Evolutionary conservation across 2,888 invertebrate species (phyloP).

Genomic region (Anagyrus pseudococci): DNA sequence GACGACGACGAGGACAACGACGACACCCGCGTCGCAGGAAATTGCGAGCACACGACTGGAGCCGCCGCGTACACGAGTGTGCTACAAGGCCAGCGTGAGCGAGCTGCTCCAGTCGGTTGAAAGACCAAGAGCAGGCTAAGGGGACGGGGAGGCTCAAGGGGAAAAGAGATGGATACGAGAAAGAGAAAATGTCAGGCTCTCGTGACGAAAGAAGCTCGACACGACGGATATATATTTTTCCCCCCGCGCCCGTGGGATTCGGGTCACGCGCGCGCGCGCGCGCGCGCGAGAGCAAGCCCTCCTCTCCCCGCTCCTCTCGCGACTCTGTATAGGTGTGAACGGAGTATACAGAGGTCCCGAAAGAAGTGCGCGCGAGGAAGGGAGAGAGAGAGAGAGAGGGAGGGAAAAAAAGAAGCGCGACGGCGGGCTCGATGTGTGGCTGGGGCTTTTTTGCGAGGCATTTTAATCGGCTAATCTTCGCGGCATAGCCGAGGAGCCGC

Average conservation of each 20-base stretch:
- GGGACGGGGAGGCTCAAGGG: background rate
- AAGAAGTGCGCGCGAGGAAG: too few relatives aligned
- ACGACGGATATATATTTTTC: constrained; percentile 9
- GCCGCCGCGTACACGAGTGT: background rate
- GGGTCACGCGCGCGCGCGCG: constrained; percentile 47
- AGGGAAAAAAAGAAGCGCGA: background rate
- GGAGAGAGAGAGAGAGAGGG: too few relatives aligned
- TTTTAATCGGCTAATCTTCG: too few relatives aligned
- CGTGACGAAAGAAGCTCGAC: constrained; percentile 27
- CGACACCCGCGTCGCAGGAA: constrained; percentile 1
- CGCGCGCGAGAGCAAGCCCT: too few relatives aligned
- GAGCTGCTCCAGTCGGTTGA: background rate
- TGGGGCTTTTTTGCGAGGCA: too few relatives aligned
- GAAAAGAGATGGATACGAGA: background rate
- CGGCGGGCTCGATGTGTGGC: too few relatives aligned
- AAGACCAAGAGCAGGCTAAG: too few relatives aligned
- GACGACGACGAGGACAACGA: background rate
- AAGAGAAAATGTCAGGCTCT: constrained; percentile 26
- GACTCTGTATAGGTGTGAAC: too few relatives aligned
- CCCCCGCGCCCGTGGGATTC: constrained; percentile 52
- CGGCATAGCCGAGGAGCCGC: too few relatives aligned
- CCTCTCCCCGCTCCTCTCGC: too few relatives aligned
- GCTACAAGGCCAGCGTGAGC: constrained; percentile 17
- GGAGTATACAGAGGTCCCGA: too few relatives aligned
- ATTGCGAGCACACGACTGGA: constrained; percentile 7